phyloP scores from a whole-genome alignment of 1,140 invertebrate genomes.

The Thaumetopoea pityocampa region DNA sequence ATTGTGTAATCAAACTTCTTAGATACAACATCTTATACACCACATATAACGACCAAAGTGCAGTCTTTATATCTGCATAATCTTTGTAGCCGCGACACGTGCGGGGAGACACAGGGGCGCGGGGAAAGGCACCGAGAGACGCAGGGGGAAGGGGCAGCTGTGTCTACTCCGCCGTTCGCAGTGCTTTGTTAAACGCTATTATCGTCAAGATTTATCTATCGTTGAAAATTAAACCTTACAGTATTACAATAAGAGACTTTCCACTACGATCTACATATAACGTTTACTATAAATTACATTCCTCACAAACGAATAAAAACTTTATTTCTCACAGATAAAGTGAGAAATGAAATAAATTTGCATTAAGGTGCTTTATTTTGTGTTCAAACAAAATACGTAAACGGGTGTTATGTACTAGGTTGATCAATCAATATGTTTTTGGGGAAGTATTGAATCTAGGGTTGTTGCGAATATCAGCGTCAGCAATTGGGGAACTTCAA shows the following conservation, averaged over 20 bases:
- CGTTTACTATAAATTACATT: constrained; percentile 9
- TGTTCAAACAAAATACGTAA: too few species aligned
- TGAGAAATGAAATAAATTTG: too few species aligned
- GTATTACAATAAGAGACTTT: not conserved
- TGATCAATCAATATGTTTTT: too few species aligned
- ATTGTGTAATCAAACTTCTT: too few species aligned
- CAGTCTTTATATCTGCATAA: constrained; percentile 14
- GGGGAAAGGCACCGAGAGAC: constrained; percentile 29
- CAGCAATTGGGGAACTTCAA: too few species aligned
- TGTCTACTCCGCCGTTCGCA: constrained; percentile 60
- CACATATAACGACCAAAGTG: constrained; percentile 1
- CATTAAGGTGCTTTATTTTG: too few species aligned
- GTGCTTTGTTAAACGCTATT: constrained; percentile 58
- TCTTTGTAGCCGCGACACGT: constrained; percentile 62
- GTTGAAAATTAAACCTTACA: constrained; percentile 27
- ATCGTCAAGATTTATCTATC: constrained; percentile 24
- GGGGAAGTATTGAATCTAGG: too few species aligned
- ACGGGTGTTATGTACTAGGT: too few species aligned
- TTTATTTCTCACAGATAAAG: constrained; percentile 5
- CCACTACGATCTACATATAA: not conserved
- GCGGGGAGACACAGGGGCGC: constrained; percentile 39
- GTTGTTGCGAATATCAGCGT: too few species aligned
- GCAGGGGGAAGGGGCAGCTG: constrained; percentile 51
- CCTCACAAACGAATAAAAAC: constrained; percentile 11
- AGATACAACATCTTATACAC: not conserved